Percentiles rank a stretch among this genome's conserved stretches.
Conservation (phyloP, 2,797 vertebrate genomes). For the Pipistrellus pygmaeus region DNA sequence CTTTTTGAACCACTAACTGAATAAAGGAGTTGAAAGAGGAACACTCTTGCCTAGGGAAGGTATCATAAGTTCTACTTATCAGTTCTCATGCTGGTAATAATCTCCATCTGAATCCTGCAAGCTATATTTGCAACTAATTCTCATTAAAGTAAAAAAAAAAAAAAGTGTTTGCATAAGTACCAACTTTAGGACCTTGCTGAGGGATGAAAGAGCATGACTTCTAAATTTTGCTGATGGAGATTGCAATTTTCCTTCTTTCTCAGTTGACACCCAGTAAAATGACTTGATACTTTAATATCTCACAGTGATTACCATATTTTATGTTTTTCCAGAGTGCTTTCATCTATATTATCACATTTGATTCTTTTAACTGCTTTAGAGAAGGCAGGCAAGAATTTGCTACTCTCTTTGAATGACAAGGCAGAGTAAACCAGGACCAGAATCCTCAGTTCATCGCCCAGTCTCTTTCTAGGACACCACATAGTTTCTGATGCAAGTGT, state of each 20-base stretch:
- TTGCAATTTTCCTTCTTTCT: slow-evolving; percentile 64
- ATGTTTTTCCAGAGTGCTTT: slow-evolving; percentile 56
- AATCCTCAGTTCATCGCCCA: background rate
- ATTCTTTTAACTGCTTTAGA: slow-evolving; percentile 57
- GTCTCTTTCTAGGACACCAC: background rate
- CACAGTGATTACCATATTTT: slow-evolving; percentile 74
- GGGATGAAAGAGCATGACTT: slow-evolving; percentile 36
- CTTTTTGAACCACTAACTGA: background rate
- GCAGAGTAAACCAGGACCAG: background rate
- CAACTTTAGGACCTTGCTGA: slow-evolving; percentile 23
- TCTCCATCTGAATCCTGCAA: slow-evolving; percentile 6
- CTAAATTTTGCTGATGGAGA: slow-evolving; percentile 38
- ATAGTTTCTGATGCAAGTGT: background rate
- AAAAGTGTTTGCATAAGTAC: slow-evolving; percentile 19
- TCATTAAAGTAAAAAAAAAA: slow-evolving; percentile 58
- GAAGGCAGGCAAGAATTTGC: slow-evolving; percentile 44
- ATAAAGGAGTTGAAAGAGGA: background rate
- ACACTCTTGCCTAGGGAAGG: background rate
- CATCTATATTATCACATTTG: slow-evolving; percentile 58
- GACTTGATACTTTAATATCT: slow-evolving; percentile 76
- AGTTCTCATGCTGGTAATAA: background rate
- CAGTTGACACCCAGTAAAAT: slow-evolving; percentile 65
- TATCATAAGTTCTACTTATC: background rate
- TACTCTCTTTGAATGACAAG: slow-evolving; percentile 49
- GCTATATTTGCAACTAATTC: slow-evolving; percentile 45